Evolutionary conservation across 1,140 invertebrate species (phyloP).

Genomic region (Papilio machaon): DNA sequence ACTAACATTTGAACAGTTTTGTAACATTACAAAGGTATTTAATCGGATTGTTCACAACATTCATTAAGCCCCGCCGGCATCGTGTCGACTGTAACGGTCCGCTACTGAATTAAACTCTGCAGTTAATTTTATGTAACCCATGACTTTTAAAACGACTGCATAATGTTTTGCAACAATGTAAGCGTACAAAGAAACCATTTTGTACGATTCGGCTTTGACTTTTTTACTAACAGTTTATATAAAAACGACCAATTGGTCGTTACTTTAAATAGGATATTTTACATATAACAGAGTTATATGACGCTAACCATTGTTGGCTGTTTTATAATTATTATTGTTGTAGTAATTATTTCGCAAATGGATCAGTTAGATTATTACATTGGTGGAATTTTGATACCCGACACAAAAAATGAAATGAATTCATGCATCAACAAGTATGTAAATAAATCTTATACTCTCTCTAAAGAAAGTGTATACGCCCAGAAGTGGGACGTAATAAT

Average conservation of each 20-base stretch:
- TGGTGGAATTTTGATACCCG: neutral
- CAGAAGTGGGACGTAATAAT: neutral
- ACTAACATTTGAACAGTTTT: slow-evolving; percentile 16
- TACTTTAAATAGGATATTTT: no score
- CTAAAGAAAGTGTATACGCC: slow-evolving; percentile 2
- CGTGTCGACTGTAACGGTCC: slow-evolving; percentile 26
- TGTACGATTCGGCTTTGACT: neutral
- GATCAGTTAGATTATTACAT: neutral
- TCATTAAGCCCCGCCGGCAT: slow-evolving; percentile 8
- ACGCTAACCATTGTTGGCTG: neutral
- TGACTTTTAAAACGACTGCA: slow-evolving; percentile 15
- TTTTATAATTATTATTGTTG: no score
- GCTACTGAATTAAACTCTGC: slow-evolving; percentile 19
- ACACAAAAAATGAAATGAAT: neutral
- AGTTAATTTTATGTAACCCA: slow-evolving; percentile 1
- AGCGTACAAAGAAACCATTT: neutral
- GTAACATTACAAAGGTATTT: slow-evolving; percentile 28
- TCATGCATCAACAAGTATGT: neutral
- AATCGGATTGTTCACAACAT: slow-evolving; percentile 26
- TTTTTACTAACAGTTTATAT: neutral
- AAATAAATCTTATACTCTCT: slow-evolving; percentile 6
- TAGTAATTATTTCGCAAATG: neutral
- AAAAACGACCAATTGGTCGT: neutral
- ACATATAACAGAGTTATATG: neutral
- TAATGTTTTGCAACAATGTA: slow-evolving; percentile 14